Percentiles rank a stretch among this genome's conserved stretches.
These are phyloP conservation scores for Patella vulgata DNA, from an alignment of 1,140 invertebrate species.

Conservation along the genomic window DNA sequence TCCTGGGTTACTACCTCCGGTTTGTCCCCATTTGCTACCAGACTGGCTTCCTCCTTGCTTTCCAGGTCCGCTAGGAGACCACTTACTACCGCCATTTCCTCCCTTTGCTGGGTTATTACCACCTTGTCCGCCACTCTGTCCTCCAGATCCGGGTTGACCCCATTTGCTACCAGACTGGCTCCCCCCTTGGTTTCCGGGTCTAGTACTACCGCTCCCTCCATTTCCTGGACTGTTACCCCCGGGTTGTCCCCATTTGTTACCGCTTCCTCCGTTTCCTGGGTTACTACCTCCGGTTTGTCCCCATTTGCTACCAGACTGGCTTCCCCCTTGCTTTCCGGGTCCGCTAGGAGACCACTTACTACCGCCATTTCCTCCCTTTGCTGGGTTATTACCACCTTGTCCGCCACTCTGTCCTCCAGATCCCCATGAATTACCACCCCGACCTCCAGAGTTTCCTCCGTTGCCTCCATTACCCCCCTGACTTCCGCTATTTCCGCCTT, in stretches of 20 bases:
- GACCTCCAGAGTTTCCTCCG: neutral
- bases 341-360: neutral
- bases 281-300: conserved; percentile 6
- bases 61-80: neutral
- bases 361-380: neutral
- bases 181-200: conserved; percentile 13
- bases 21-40: neutral
- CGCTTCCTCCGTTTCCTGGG: conserved; percentile 8
- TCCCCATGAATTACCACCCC: neutral
- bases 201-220: conserved; percentile 1
- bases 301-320: conserved; percentile 6
- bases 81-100: neutral
- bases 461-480: neutral
- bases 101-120: neutral
- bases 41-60: conserved; percentile 7
- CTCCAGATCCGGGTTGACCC: conserved; percentile 7
- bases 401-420: neutral
- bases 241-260: conserved; percentile 12
- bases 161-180: conserved; percentile 8
- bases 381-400: neutral
- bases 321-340: conserved; percentile 8
- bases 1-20: neutral
- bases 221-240: conserved; percentile 7
- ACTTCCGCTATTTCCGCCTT: neutral
- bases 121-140: conserved; percentile 9